phyloP scores from a whole-genome alignment of 2,797 vertebrate species.

The Lates japonicus region DNA sequence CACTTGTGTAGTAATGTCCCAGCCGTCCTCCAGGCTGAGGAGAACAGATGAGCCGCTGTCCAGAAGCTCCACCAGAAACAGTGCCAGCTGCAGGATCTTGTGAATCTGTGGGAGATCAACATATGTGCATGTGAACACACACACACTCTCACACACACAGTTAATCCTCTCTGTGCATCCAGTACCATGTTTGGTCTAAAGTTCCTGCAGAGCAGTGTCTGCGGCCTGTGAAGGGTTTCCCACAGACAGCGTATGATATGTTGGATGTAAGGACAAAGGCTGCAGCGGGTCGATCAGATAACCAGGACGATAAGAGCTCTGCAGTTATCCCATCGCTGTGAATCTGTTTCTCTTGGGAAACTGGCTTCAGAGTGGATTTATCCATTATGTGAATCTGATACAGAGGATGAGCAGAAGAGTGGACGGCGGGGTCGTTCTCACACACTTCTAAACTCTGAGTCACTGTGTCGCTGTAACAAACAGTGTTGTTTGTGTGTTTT shows the following conservation, averaged over 20 bases:
- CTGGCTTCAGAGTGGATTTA: slow-evolving; percentile 64
- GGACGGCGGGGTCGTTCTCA: slow-evolving; percentile 57
- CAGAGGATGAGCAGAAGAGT: slow-evolving; percentile 59
- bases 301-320: slow-evolving; percentile 61
- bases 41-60: slow-evolving; percentile 96
- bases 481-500: slow-evolving; percentile 6
- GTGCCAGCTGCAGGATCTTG: slow-evolving; percentile 94
- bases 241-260: slow-evolving; percentile 55
- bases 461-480: neutral
- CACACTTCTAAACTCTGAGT: slow-evolving; percentile 31
- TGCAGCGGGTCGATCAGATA: slow-evolving; percentile 65
- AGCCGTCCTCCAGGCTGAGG: slow-evolving; percentile 98
- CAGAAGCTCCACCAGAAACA: slow-evolving; percentile 94
- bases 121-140: slow-evolving; percentile 54
- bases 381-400: slow-evolving; percentile 68
- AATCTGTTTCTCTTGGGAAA: slow-evolving; percentile 74
- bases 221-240: slow-evolving; percentile 59
- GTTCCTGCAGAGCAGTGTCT: slow-evolving; percentile 37
- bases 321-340: slow-evolving; percentile 63
- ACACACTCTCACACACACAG: slow-evolving; percentile 22
- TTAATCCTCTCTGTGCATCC: slow-evolving; percentile 58
- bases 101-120: slow-evolving; percentile 89
- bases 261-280: slow-evolving; percentile 59
- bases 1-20: slow-evolving; percentile 98
- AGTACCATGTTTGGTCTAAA: slow-evolving; percentile 60